Evolutionary conservation across 2,797 vertebrate genomes (phyloP).

Genomic region (Urosaurus nigricauda): DNA sequence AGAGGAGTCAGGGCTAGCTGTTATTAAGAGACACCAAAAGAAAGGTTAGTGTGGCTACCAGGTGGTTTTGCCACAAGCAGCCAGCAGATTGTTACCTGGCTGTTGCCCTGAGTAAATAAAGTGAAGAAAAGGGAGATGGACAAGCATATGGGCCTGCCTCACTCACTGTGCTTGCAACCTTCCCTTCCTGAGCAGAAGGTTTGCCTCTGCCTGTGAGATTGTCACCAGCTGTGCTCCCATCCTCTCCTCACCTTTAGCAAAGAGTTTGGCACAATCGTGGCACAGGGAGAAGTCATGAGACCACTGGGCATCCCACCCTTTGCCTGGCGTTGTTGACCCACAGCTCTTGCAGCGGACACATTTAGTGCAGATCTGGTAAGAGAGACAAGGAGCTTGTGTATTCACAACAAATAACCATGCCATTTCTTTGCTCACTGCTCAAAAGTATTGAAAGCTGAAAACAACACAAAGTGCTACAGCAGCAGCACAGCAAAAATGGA

Average conservation of each 20-base stretch:
- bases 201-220: not conserved
- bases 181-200: no score
- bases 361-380: constrained; percentile 93
- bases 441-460: not conserved
- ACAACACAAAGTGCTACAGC: not conserved
- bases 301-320: constrained; percentile 98
- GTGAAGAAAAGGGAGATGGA: no score
- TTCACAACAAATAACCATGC: not conserved
- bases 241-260: constrained; percentile 90
- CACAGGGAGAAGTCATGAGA: constrained; percentile 99
- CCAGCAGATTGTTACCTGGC: no score
- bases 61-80: not conserved
- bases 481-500: not conserved
- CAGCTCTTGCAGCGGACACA: constrained; percentile 98
- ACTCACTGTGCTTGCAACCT: no score
- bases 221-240: no score
- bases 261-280: constrained; percentile 98
- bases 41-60: not conserved
- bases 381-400: constrained; percentile 20
- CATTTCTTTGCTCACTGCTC: not conserved
- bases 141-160: no score
- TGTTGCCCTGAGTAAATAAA: not conserved
- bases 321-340: constrained; percentile 96
- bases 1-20: no score
- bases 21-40: not conserved